Percentiles rank a stretch among this genome's conserved stretches.
phyloP scores from a whole-genome alignment of 2,888 invertebrate species.

The Cheilosia variabilis region DNA sequence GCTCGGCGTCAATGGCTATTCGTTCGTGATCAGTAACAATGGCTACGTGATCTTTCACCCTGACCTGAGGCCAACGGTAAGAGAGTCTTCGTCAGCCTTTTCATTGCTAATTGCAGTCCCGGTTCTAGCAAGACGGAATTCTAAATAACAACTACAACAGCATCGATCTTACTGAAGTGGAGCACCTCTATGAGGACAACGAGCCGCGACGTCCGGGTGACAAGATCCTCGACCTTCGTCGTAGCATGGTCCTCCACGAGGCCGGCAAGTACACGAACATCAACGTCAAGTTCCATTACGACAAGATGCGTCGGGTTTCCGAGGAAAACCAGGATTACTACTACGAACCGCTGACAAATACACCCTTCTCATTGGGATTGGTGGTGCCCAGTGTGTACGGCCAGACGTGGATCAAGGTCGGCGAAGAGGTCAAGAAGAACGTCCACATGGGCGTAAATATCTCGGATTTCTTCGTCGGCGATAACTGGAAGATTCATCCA shows the following conservation, averaged over 20 bases:
- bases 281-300: conserved; percentile 92
- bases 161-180: conserved; percentile 97
- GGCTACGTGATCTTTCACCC: conserved; percentile 98
- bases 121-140: conserved; percentile 78
- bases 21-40: conserved; percentile 98
- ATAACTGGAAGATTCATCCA: conserved; percentile 92
- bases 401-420: conserved; percentile 86
- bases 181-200: conserved; percentile 90
- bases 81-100: conserved; percentile 78
- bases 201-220: conserved; percentile 87
- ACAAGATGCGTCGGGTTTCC: conserved; percentile 92
- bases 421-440: conserved; percentile 89
- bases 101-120: not conserved
- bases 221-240: conserved; percentile 85
- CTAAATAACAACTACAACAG: conserved; percentile 97
- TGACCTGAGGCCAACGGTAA: conserved; percentile 93
- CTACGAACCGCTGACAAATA: conserved; percentile 91
- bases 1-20: conserved; percentile 98
- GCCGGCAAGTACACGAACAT: conserved; percentile 87
- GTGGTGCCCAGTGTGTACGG: conserved; percentile 92
- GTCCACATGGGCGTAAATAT: conserved; percentile 88
- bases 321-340: conserved; percentile 92
- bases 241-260: conserved; percentile 89
- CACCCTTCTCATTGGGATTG: conserved; percentile 94
- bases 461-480: conserved; percentile 89